Evolutionary conservation across 2,888 invertebrate species (phyloP), one percentile per base, ranked within the genome.

Genomic region (Meiosimyza decipiens): DNA sequence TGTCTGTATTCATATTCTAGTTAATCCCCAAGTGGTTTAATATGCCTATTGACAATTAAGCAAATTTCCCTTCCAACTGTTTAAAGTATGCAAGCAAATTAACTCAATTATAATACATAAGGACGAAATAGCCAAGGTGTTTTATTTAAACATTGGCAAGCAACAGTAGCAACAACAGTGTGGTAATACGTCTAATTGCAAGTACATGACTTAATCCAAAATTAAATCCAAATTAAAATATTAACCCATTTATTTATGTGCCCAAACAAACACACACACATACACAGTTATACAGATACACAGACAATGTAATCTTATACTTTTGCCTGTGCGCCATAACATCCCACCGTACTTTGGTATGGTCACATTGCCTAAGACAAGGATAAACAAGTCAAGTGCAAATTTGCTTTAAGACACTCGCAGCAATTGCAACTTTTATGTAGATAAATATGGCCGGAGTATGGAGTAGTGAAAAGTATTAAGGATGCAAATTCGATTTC

Each of bases 171-270:
- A 40, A 9, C 9, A 40, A 40, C 7, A 40, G 40, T 9, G 9
- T 40, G 9, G 6, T 9, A 9, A 40, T 9, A 68, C 60, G 63
- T 68, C 64, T 71, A 73, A 73, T 73, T 71, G 71, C 67, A 51
- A 66, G 54, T 71, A 67, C 63, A 71, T 55, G 63, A 60, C 71
- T 69, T 71, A 71, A 69, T 70, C 66, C 63, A 71, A 72, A 74
- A 50, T 70, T 71, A 71, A 72, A 72, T 72, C 72, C 62, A 68
- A 74, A 72, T 74, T 72, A 72, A 74, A 71, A 72, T 72, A 73
- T 73, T 71, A 67, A 69, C 73, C 59, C 73, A 66, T 63, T n/a
- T 40, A 47, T 16, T 22, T 54, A 28, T 33, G 65, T 49, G 55
- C 65, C 57, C 64, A 68, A 65, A 57, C 67, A 74, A 67, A 74